Conservation (phyloP, 2,888 invertebrate genomes). For the Bhutanitis thaidina region DNA sequence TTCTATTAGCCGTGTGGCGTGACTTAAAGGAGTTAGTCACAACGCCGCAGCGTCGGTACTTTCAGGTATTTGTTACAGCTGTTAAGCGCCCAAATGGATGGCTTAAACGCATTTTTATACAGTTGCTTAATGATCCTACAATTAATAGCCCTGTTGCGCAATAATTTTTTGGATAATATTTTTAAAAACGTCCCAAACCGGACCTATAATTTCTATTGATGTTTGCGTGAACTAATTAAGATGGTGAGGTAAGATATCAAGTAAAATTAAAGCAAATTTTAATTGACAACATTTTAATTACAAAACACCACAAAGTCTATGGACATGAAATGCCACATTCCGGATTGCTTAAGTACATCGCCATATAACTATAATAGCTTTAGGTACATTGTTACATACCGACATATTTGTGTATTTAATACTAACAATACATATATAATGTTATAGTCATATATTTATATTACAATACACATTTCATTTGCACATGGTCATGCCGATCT, state of each 20-base stretch:
- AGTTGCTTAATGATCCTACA: conserved; percentile 19
- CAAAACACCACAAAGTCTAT: conserved; percentile 79
- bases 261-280: conserved; percentile 27
- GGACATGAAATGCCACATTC: conserved; percentile 67
- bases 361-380: conserved; percentile 60
- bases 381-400: conserved; percentile 57
- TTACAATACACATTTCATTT: conserved; percentile 53
- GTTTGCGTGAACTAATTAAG: neutral
- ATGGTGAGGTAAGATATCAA: neutral
- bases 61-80: conserved; percentile 56
- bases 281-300: conserved; percentile 81
- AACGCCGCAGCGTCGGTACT: conserved; percentile 36
- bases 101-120: conserved; percentile 38
- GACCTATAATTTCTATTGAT: neutral
- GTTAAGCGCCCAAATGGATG: conserved; percentile 43
- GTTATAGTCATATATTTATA: conserved; percentile 56
- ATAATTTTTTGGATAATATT: conserved; percentile 18
- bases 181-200: neutral
- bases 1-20: conserved; percentile 49
- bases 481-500: conserved; percentile 36
- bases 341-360: conserved; percentile 73
- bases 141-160: conserved; percentile 6
- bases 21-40: conserved; percentile 55
- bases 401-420: conserved; percentile 61
- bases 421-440: conserved; percentile 69